A percentile compares a stretch with the other conserved stretches of the same genome.
These are phyloP conservation scores for Sebastes melanostomus DNA, from an alignment of 2,797 vertebrate genomes.

Conservation along the genomic window DNA sequence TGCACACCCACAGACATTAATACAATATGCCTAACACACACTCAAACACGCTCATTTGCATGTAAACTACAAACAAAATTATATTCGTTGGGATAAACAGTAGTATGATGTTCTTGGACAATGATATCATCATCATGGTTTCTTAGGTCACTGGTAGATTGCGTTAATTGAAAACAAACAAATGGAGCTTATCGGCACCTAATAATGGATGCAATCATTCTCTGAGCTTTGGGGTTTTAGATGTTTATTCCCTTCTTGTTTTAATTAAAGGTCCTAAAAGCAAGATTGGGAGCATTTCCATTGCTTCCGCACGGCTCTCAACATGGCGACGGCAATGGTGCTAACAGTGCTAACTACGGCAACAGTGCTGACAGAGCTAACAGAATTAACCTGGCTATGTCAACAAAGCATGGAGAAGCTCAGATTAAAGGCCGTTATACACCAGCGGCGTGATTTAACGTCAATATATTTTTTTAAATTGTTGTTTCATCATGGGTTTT, in stretches of 20 bases:
- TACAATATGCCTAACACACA: background rate
- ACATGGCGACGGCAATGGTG: too few species aligned
- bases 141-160: background rate
- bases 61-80: background rate
- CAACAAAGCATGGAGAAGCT: too few species aligned
- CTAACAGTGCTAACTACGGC: too few species aligned
- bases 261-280: background rate
- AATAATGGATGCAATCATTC: background rate
- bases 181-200: background rate
- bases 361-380: too few species aligned
- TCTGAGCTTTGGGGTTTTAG: background rate
- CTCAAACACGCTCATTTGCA: background rate
- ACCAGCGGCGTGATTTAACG: fast-evolving
- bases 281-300: background rate
- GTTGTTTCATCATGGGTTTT: fast-evolving
- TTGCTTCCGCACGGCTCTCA: background rate
- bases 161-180: conserved; percentile 20
- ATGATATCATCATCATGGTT: background rate
- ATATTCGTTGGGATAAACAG: background rate
- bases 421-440: too few species aligned
- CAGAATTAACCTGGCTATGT: too few species aligned
- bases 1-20: background rate
- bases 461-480: fast-evolving
- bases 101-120: background rate
- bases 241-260: background rate